A percentile compares a stretch with the other conserved stretches of the same genome.
Conservation (phyloP, 2,113 vertebrate species). For the Brachypodius melanocephalos region DNA sequence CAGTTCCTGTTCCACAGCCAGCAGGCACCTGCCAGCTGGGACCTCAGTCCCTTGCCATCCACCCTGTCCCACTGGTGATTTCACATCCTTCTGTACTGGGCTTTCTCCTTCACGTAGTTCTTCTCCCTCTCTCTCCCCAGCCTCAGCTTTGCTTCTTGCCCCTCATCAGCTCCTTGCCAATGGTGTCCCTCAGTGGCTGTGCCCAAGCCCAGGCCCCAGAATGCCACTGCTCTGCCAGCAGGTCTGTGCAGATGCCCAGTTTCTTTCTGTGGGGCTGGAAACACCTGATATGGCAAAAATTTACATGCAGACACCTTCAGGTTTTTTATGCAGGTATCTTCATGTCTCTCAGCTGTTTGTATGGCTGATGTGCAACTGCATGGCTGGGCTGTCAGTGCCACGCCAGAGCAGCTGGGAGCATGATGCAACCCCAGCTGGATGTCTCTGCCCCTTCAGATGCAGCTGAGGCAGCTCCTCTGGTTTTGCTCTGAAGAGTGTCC, state of each 20-base stretch:
- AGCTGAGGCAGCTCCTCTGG: not conserved
- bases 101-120: not conserved
- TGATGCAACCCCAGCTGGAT: not conserved
- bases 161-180: not conserved
- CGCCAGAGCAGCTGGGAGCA: not conserved
- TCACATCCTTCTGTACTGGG: not conserved
- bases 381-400: not conserved
- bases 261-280: not conserved
- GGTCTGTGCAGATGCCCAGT: not conserved
- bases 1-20: not conserved
- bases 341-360: not conserved
- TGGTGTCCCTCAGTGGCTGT: not conserved
- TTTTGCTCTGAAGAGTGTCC: not conserved
- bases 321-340: not conserved
- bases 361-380: not conserved
- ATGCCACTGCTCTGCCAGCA: not conserved
- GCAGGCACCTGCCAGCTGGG: not conserved
- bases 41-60: not conserved
- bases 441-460: not conserved
- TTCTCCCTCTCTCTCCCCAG: not conserved
- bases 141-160: fast-evolving
- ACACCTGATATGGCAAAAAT: not conserved
- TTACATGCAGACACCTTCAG: not conserved
- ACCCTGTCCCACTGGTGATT: not conserved
- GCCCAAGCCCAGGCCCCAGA: not conserved